A percentile compares a stretch with the other conserved stretches of the same genome.
Evolutionary conservation across 2,888 invertebrate genomes (phyloP).

Genomic region (Stenoptilia bipunctidactyla): DNA sequence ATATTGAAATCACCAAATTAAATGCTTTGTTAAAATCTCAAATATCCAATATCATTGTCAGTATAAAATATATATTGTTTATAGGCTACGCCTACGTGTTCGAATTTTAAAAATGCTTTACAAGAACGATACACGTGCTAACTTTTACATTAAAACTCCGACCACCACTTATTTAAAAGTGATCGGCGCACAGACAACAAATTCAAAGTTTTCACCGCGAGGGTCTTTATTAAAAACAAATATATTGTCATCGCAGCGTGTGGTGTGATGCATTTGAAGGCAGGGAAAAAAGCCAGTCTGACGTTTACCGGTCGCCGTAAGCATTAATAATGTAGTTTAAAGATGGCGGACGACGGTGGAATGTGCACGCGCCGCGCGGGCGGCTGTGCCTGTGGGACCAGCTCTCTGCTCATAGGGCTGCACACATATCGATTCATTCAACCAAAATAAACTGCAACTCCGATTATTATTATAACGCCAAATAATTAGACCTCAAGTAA

Average conservation of each 20-base stretch:
- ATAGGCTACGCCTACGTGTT: too few relatives aligned
- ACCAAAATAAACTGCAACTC: conserved; percentile 5
- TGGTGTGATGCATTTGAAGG: conserved; percentile 27
- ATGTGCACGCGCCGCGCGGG: conserved; percentile 39
- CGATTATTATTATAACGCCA: background rate
- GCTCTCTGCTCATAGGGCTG: conserved; percentile 27
- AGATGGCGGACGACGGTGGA: conserved; percentile 55
- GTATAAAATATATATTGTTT: too few relatives aligned
- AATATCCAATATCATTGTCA: too few relatives aligned
- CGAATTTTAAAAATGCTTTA: background rate
- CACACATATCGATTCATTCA: conserved; percentile 19
- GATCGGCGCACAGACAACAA: conserved; percentile 3
- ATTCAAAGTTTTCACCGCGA: conserved; percentile 23
- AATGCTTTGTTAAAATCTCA: too few relatives aligned
- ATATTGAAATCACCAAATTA: too few relatives aligned
- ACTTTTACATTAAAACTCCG: too few relatives aligned
- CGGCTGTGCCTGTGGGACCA: conserved; percentile 33
- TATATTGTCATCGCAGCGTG: conserved; percentile 34
- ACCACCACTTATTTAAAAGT: background rate
- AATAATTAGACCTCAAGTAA: conserved; percentile 14
- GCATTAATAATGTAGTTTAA: conserved; percentile 68
- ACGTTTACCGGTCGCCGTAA: conserved; percentile 42
- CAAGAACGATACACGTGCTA: too few relatives aligned
- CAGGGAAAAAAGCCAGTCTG: conserved; percentile 36
- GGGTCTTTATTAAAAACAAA: conserved; percentile 58